phyloP scores from a whole-genome alignment of 1,140 invertebrate genomes.

The Nilaparvata lugens region DNA sequence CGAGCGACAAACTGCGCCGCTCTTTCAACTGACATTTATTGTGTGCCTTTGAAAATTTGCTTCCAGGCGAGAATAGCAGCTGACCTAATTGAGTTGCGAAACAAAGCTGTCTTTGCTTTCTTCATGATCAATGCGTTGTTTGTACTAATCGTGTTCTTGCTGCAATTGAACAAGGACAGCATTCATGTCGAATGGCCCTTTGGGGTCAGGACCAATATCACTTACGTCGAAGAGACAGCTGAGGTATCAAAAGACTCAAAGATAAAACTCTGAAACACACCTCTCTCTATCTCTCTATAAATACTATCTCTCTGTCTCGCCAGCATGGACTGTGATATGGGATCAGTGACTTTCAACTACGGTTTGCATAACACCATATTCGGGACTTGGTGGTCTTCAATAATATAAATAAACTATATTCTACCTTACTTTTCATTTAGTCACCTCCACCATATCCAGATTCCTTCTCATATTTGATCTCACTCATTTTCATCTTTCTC shows the following conservation, averaged over 20 bases:
- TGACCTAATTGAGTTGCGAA: slow-evolving; percentile 85
- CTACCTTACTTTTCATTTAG: neutral
- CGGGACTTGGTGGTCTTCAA: neutral
- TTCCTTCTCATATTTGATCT: neutral
- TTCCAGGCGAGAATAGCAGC: slow-evolving; percentile 74
- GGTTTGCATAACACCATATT: neutral
- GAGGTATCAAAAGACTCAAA: slow-evolving; percentile 48
- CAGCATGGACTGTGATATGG: neutral
- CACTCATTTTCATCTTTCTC: too few relatives aligned
- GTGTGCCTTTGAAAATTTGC: slow-evolving; percentile 26
- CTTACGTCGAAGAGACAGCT: slow-evolving; percentile 79
- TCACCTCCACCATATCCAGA: neutral
- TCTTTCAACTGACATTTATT: too few relatives aligned
- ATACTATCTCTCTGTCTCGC: neutral
- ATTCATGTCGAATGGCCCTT: slow-evolving; percentile 90
- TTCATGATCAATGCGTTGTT: slow-evolving; percentile 99
- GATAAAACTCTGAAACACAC: too few relatives aligned
- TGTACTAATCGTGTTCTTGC: slow-evolving; percentile 95
- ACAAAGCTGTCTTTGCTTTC: slow-evolving; percentile 96
- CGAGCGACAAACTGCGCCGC: too few relatives aligned
- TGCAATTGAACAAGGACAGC: slow-evolving; percentile 96
- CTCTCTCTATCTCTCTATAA: too few relatives aligned
- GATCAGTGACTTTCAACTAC: too few relatives aligned
- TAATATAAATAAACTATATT: neutral
- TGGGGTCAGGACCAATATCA: slow-evolving; percentile 90